phyloP scores from a whole-genome alignment of 2,888 invertebrate genomes.

The Drosophila stalkeri region DNA sequence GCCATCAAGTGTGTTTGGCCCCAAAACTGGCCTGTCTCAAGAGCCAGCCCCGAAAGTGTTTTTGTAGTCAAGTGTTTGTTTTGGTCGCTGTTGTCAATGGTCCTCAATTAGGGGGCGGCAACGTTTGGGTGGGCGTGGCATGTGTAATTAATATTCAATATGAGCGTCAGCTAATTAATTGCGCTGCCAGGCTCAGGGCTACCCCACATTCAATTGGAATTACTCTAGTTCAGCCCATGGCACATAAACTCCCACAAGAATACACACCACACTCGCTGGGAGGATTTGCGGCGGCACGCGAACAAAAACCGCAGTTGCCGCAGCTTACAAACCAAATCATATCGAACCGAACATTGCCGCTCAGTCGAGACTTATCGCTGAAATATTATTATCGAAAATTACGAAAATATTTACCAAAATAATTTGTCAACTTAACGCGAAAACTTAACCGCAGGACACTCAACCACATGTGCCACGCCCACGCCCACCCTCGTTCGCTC shows the following conservation, averaged over 20 bases:
- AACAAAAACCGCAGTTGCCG: constrained; percentile 60
- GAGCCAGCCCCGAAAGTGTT: constrained; percentile 49
- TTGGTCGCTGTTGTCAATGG: constrained; percentile 56
- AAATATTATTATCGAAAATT: constrained; percentile 70
- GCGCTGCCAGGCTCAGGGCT: constrained; percentile 41
- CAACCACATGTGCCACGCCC: constrained; percentile 18
- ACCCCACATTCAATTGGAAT: constrained; percentile 32
- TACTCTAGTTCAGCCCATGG: constrained; percentile 21
- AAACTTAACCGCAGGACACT: constrained; percentile 54
- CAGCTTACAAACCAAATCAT: constrained; percentile 47
- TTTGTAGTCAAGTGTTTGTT: constrained; percentile 56
- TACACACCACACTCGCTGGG: not conserved
- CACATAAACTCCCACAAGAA: not conserved
- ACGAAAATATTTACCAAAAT: constrained; percentile 79
- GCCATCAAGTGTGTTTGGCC: constrained; percentile 39
- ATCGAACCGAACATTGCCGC: not conserved
- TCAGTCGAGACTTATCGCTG: constrained; percentile 31
- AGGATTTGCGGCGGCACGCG: constrained; percentile 47
- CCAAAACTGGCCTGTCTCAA: constrained; percentile 16
- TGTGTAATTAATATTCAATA: constrained; percentile 77
- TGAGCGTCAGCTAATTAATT: constrained; percentile 71
- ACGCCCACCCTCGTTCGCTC: constrained; percentile 18
- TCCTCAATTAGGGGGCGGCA: constrained; percentile 49
- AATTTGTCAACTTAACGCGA: constrained; percentile 79
- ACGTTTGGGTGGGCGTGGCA: not conserved